Base-by-base conservation (phyloP, 2,888 invertebrate species). In the Brachylomia viminalis region DNA sequence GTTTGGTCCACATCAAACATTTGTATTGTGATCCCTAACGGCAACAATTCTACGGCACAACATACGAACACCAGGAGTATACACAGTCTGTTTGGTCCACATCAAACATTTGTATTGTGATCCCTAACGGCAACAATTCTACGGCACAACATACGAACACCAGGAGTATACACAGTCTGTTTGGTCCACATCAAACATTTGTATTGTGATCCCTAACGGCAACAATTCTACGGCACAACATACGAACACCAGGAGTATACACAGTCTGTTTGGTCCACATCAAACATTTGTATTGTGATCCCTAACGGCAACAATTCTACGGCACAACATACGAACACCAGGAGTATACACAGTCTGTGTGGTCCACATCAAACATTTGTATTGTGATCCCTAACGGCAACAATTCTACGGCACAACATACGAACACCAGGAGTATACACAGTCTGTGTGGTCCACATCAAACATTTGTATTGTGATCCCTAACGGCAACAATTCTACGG, bases 161-260 rank as follows among this genome's bases (percentile, higher is more conserved):
- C 27, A 73, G n/a, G 11, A 80, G 47, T 30, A 42, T 49, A 61
- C 33, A 58, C 38, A 61, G 49, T 73, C 67, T 70, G 62, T 85
- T 82, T 72, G 58, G 65, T 61, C 72, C 66, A 83, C 70, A 49
- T 58, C 64, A 79, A 84, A 86, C 75, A 67, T 84, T 86, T 83
- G 79, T 68, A 70, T 68, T 61, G 33, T 61, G 38, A 80, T 77
- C 75, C 52, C 52, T 73, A 52, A 47, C 59, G 49, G 49, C 80
- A 33, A 59, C 56, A 64, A 27, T 47, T 62, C 20, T 30, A 61
- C 23, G 38, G 20, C 80, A 79, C 30, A 42, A 79, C n/a, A 70
- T 42, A 79, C 23, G 33, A 52, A 61, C 33, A 80, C 52, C 27
- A 73, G n/a, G 11, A 80, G 47, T 30, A 42, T 49, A 61, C 33